Base-by-base conservation (phyloP, 2,797 vertebrate species). In the Sebastes taczanowskii region DNA sequence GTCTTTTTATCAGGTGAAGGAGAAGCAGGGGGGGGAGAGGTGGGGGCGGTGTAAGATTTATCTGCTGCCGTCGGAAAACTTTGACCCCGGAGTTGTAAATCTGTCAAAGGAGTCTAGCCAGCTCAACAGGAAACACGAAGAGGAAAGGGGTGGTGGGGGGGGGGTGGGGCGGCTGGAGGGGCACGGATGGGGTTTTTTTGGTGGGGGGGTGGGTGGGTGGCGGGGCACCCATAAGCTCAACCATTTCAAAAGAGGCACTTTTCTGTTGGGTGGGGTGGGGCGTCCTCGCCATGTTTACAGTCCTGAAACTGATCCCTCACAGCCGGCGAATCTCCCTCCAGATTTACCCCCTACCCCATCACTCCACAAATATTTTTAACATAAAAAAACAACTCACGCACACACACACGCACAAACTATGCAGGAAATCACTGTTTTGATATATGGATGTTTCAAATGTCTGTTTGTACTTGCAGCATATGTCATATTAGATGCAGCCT, bases 71-170 rank as follows among this genome's bases (percentile, higher is more conserved):
- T 95, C 90, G 84, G 93, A 93, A 95, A 95, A 95, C 95, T 96
- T 95, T 95, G 95, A 96, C 95, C 95, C 89, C 89, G 0, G 74
- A 94, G 94, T 94, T 95, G 95, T 96, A 96, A 96, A 96, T 95
- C 95, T 96, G 95, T 96, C 95, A 95, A 84, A 94, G 91, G 90
- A 94, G 95, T 96, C 95, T 95, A 94, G 94, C 94, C 94, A 92
- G 91, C 93, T 92, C 94, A 94, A 94, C 94, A 95, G 95, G 95
- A 96, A 96, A 94, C 92, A 93, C 75, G 81, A 86, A 93, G 89
- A 93, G 93, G 92, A 92, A 91, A 77, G 76, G 82, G 66, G 71
- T 69, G 38, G 29, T 67, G 27, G 56, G 22, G 64, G 56, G 22
- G 64, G 38, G 14, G 2, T 67, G 27, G 56, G n/a, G 66, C 29